Evolutionary conservation across 2,888 invertebrate genomes (phyloP), one percentile per base, ranked within the genome.

Genomic region (Drosophila monieri): DNA sequence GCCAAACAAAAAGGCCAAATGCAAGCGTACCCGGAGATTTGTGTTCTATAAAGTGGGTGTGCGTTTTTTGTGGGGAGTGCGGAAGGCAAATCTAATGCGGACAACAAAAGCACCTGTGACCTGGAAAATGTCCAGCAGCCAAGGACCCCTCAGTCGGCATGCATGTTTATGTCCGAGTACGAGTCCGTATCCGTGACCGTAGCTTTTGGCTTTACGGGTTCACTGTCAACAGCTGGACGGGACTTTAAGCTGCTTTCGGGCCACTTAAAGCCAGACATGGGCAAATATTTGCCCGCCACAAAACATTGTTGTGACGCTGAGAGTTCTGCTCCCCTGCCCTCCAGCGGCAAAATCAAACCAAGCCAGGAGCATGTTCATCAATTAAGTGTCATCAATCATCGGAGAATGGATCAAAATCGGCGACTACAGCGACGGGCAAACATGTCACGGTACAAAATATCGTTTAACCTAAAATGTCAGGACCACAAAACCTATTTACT

Each of bases 301-400:
- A 48, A 32, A 15, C 57, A 57, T 41, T 74, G 67, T 69, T 70
- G 76, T 52, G 54, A n/a, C 43, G 30, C 39, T 39, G 51, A 39
- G 37, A 30, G 37, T 23, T 30, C 15, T 21, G 8, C 39, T 8
- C 15, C 6, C 18, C 15, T 15, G 3, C 30, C 15, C 15, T 9
- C 3, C 15, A 6, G n/a, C 3, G n/a, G 12, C 18, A 21, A 35
- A 48, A 56, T 48, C 48, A 51, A 27, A 9, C 39, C 39, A 15
- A 41, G 27, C 39, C 46, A 25, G 39, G 47, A 44, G 62, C 57
- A 60, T 74, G 78, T 73, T 75, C 86, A 66, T 88, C 89, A 90
- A 90, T 89, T 90, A 89, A 84, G 76, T 87, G 85, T 80, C 89
- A 89, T 89, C 89, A 90, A 89, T 89, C 89, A 89, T 89, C 75